A percentile compares a stretch with the other conserved stretches of the same genome.
These are phyloP conservation scores for Coccyzus lansbergi DNA, from an alignment of 2,797 vertebrate genomes.

Conservation along the genomic window DNA sequence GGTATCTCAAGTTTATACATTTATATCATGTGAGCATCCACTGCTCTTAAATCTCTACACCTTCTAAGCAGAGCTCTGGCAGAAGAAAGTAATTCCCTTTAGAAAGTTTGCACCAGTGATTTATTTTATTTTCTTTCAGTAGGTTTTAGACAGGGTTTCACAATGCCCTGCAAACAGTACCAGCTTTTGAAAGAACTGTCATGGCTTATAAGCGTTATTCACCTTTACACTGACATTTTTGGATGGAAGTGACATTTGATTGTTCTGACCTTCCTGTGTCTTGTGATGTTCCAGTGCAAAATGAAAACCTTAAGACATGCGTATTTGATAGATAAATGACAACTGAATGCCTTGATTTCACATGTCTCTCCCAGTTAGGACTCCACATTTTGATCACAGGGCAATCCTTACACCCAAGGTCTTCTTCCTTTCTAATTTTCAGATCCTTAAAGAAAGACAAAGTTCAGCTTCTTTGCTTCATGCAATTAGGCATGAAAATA, in stretches of 20 bases:
- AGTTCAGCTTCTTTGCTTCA: not conserved
- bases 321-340: not conserved
- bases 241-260: conserved; percentile 45
- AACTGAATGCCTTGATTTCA: conserved; percentile 34
- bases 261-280: conserved; percentile 37
- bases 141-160: not conserved
- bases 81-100: not conserved
- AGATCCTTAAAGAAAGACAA: not conserved
- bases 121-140: not conserved
- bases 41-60: not conserved
- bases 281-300: conserved; percentile 32
- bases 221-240: conserved; percentile 25
- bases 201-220: not conserved
- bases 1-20: not conserved
- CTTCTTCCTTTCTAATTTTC: conserved; percentile 5
- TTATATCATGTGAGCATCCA: not conserved
- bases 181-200: conserved; percentile 24
- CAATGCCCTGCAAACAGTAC: not conserved
- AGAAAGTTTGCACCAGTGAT: not conserved
- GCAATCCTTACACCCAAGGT: not conserved
- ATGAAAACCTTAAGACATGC: not conserved
- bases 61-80: not conserved
- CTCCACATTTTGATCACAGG: not conserved
- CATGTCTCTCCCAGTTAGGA: not conserved
- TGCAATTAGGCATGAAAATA: not conserved